phyloP scores from a whole-genome alignment of 2,113 vertebrate genomes.

The Dipodomys merriami region DNA sequence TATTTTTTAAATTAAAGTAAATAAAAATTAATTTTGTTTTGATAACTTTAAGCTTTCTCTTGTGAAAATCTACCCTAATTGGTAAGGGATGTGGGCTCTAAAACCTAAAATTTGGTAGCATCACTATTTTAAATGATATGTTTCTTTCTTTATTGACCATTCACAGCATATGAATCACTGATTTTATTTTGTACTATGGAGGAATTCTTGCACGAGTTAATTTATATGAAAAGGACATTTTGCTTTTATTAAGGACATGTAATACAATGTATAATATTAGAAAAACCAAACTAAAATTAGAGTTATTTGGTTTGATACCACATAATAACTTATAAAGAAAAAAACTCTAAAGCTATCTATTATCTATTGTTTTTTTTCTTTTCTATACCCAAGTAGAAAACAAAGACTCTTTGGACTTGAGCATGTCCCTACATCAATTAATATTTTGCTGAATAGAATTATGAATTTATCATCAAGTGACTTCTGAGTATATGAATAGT shows the following conservation, averaged over 20 bases:
- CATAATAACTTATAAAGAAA: neutral
- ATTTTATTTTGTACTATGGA: neutral
- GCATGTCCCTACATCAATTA: neutral
- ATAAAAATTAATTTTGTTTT: constrained; percentile 42
- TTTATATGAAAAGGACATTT: neutral
- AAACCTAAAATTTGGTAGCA: neutral
- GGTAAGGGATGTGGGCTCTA: neutral
- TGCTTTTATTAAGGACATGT: neutral
- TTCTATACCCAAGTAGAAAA: neutral
- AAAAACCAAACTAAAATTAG: constrained; percentile 27
- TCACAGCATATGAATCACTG: neutral
- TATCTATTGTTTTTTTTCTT: neutral
- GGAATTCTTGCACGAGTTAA: neutral
- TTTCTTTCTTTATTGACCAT: neutral
- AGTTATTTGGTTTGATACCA: neutral
- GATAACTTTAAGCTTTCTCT: constrained; percentile 12
- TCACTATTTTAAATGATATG: neutral
- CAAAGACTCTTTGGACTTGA: neutral
- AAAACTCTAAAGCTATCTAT: neutral
- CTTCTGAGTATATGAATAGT: neutral
- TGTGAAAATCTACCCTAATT: neutral
- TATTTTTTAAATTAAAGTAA: constrained; percentile 40
- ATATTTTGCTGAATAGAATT: neutral
- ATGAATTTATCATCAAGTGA: neutral
- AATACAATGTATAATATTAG: neutral